Evolutionary conservation across 2,113 vertebrate species (phyloP), one percentile per base, ranked within the genome.

Genomic region (Beaufortia kweichowensis): DNA sequence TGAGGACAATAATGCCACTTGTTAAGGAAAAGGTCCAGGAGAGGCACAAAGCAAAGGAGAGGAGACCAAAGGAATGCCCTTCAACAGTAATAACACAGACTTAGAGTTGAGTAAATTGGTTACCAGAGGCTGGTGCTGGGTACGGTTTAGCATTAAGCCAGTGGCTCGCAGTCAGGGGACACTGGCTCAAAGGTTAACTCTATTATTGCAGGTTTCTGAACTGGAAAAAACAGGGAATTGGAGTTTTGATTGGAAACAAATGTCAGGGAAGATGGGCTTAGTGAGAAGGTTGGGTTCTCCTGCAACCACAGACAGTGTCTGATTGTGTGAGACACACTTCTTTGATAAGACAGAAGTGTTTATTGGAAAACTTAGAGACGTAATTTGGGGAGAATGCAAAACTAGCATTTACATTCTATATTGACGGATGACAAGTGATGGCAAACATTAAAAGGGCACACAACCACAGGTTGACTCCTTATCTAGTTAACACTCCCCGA

Each of bases 171-270:
- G 70, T 24, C 66, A 15, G 76, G 33, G 53, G 63, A 33, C 48
- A 73, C 65, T 5, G 28, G 26, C 71, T 79, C 69, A 86, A 85
- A 90, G 89, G 90, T 90, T 90, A 90, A 91, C 87, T 84, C 82
- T 83, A 84, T 88, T 91, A 91, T 88, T 90, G 80, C 84, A 87
- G 84, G 78, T 85, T 88, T 85, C 85, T 87, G 79, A 84, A 86
- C 85, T 86, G 88, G 87, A 88, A 87, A 88, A 83, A 83, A 82
- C 57, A 59, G 76, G 71, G 81, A 84, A 86, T 81, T 86, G 84
- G 33, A 82, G 85, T 89, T 87, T 82, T 85, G 87, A 92, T 90
- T 91, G 86, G 85, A 92, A 92, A 90, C 89, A 92, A 92, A 92
- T 91, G 90, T 91, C 88, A 90, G 78, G 57, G 84, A 81, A 86